Evolutionary conservation across 2,797 vertebrate species (phyloP).

Genomic region (Gallirallus australis): DNA sequence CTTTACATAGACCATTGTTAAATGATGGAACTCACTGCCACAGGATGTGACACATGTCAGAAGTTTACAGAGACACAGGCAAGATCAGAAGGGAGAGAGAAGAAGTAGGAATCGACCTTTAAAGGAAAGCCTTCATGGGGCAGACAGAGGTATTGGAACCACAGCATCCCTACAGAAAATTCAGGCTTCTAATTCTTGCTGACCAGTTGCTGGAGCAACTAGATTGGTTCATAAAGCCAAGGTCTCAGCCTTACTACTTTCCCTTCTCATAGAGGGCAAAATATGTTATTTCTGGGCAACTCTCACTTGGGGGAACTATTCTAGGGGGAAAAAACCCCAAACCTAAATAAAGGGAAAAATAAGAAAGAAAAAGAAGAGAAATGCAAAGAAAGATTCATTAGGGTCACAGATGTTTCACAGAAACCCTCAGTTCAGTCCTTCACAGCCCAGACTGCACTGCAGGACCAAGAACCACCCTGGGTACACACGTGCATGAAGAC

Average conservation of each 20-base stretch:
- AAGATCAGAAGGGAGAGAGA: background rate
- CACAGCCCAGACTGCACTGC: background rate
- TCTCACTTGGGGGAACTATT: background rate
- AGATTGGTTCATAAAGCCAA: background rate
- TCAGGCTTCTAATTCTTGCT: background rate
- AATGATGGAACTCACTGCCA: background rate
- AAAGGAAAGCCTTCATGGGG: background rate
- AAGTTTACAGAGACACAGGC: fast-evolving
- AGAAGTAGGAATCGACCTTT: background rate
- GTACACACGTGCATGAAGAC: background rate
- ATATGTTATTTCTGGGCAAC: background rate
- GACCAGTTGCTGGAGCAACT: background rate
- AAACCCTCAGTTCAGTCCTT: background rate
- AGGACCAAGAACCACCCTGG: background rate
- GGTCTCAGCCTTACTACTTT: background rate
- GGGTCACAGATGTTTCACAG: background rate
- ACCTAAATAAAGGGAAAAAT: no score
- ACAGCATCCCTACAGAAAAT: background rate
- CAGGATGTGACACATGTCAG: background rate
- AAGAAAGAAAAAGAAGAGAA: background rate
- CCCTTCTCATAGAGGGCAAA: background rate
- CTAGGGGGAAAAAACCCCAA: background rate
- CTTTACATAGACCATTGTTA: background rate
- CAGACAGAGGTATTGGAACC: background rate
- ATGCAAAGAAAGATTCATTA: background rate